Conservation (phyloP, 1,140 invertebrate genomes). For the Coboldia fuscipes region DNA sequence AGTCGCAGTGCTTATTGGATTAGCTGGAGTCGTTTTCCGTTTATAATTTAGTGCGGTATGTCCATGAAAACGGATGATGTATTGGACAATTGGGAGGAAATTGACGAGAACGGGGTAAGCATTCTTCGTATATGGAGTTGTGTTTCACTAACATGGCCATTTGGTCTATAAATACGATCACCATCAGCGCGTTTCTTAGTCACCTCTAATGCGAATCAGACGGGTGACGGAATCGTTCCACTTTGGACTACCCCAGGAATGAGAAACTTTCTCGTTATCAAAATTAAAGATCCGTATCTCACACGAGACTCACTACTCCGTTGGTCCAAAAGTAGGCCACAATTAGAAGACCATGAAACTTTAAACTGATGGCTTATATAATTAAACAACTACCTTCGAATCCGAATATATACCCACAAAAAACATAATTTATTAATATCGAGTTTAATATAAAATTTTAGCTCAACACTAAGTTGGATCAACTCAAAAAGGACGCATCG, state of each 20-base stretch:
- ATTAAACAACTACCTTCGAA: no score
- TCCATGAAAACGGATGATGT: conserved; percentile 24
- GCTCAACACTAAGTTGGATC: background rate
- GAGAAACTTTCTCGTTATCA: no score
- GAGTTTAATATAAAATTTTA: conserved; percentile 1
- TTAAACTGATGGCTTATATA: no score
- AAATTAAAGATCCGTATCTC: no score
- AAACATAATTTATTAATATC: conserved; percentile 3
- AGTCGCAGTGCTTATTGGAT: no score
- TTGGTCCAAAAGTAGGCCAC: no score
- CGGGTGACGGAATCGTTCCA: background rate
- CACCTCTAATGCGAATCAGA: background rate
- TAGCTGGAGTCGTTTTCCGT: no score
- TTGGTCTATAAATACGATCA: background rate
- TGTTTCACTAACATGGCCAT: background rate
- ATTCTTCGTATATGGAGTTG: background rate
- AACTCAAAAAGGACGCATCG: background rate
- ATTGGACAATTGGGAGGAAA: conserved; percentile 65
- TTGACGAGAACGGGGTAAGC: conserved; percentile 46
- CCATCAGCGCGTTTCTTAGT: background rate
- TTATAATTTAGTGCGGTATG: no score
- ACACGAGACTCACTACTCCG: no score
- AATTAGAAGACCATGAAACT: no score
- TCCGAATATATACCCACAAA: no score
- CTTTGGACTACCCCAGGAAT: background rate